Base-by-base conservation (phyloP, 2,113 vertebrate species). In the Gallinago media region DNA sequence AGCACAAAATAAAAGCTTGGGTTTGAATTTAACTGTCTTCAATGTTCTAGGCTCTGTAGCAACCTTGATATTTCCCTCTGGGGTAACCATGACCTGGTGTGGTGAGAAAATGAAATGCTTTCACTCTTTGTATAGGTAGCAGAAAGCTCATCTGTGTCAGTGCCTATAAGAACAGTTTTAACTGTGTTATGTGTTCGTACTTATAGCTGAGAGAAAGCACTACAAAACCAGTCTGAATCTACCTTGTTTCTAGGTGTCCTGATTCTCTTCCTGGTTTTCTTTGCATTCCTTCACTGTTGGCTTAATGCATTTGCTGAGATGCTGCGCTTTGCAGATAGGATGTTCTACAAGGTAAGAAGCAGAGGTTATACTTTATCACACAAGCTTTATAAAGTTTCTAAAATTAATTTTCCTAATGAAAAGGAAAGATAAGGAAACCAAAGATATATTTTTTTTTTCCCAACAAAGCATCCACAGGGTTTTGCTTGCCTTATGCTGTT, bases 241-340 rank as follows among this genome's bases (percentile, higher is more conserved):
- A 7, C 67, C 61, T 92, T 96, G 29, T 93, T 88, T 49, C 34
- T 80, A 99, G 98, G 98, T 89, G 98, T 98, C 0, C 97, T 99
- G 89, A 97, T 98, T 7, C 67, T 98, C 18, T 98, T 99, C 78
- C 97, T 99, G 92, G 74, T 34, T 23, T 99, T 99, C 92, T 99
- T 99, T 82, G 98, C 98, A 0, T 98, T 99, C 94, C 97, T 97
- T 89, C 97, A 98, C 93, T 99, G 98, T 62, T 99, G 98, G 96
- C 96, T 98, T 42, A 99, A 99, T 5, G 98, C 98, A 0, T 99
- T 99, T 97, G 98, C 98, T 6, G 98, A 99, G 98, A 98, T 99
- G 98, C 91, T 99, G 67, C 98, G 98, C 63, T 99, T 99, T 82
- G 98, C 98, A 23, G 98, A 99, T 79, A 96, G 98, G 89, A 99